Evolutionary conservation across 2,797 vertebrate species (phyloP).

Genomic region (Gouania willdenowi): DNA sequence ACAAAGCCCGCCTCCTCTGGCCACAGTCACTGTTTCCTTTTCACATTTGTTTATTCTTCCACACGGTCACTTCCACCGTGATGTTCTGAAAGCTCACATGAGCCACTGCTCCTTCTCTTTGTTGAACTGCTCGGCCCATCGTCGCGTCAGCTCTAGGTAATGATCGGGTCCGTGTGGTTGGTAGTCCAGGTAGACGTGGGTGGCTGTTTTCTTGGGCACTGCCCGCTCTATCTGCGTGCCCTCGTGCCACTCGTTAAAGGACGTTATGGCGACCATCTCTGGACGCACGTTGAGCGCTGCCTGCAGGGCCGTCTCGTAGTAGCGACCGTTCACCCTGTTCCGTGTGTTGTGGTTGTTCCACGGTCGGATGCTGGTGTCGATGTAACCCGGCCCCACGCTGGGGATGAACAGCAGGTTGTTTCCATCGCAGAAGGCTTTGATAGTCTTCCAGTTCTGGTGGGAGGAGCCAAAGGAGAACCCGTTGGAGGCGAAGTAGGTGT

Average conservation of each 20-base stretch:
- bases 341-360: constrained; percentile 93
- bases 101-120: constrained; percentile 88
- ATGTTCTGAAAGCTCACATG: constrained; percentile 66
- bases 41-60: neutral
- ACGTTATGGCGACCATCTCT: constrained; percentile 82
- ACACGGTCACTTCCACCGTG: neutral
- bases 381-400: constrained; percentile 86
- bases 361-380: constrained; percentile 85
- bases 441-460: constrained; percentile 86
- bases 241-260: constrained; percentile 91
- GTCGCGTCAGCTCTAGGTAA: constrained; percentile 84
- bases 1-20: too few relatives aligned
- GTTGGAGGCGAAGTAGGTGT: constrained; percentile 88
- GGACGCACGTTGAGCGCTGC: constrained; percentile 81
- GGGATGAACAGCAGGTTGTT: constrained; percentile 88
- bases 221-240: constrained; percentile 90
- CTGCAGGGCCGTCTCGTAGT: constrained; percentile 86
- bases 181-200: constrained; percentile 85
- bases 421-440: constrained; percentile 85
- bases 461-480: constrained; percentile 90
- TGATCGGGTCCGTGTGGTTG: constrained; percentile 81
- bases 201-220: constrained; percentile 81
- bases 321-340: constrained; percentile 86
- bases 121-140: constrained; percentile 84
- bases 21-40: too few relatives aligned